Conservation (phyloP, 2,113 vertebrate genomes). For the Conger conger region DNA sequence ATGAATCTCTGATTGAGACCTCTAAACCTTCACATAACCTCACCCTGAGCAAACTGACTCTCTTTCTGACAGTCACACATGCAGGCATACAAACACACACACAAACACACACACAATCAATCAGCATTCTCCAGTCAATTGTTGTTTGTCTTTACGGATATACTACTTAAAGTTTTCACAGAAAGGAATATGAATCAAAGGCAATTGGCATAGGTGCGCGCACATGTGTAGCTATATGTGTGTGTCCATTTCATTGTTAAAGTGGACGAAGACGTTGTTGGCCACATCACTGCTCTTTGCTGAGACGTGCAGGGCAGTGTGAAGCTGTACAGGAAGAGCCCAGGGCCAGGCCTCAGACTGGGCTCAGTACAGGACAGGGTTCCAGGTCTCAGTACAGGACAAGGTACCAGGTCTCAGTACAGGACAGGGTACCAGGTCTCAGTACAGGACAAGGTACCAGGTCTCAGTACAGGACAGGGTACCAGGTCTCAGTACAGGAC, state of each 20-base stretch:
- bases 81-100: constrained; percentile 49
- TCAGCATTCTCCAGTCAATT: no score
- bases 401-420: not conserved
- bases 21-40: not conserved
- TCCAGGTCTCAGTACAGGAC: not conserved
- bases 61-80: constrained; percentile 41
- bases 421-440: no score
- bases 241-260: no score
- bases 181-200: no score
- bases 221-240: no score
- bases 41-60: constrained; percentile 8
- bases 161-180: no score
- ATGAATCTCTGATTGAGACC: no score
- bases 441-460: not conserved
- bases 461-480: no score
- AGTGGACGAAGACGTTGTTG: no score
- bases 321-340: not conserved
- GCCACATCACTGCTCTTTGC: not conserved
- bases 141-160: no score
- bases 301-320: not conserved
- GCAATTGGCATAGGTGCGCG: not conserved
- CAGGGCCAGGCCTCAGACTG: not conserved
- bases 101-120: constrained; percentile 29
- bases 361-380: no score
- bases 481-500: not conserved